Percentiles rank a stretch among this genome's conserved stretches.
These are phyloP conservation scores for Nemapogon koenigi DNA, from an alignment of 2,888 invertebrate genomes.

Conservation along the genomic window DNA sequence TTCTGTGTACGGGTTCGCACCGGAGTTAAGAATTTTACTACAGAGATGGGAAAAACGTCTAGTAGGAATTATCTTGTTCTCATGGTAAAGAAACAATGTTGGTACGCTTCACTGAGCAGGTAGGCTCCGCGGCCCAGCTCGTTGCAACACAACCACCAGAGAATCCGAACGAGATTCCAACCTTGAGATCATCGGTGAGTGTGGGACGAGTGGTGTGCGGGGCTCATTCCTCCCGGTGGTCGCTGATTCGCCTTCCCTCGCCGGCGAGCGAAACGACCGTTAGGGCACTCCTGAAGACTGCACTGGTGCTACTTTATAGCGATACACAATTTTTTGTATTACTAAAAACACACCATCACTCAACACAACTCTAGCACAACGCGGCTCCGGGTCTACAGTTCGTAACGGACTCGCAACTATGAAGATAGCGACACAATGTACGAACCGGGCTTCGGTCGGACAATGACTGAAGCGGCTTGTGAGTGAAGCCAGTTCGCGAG, in stretches of 20 bases:
- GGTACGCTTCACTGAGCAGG: slow-evolving; percentile 4
- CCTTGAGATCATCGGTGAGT: slow-evolving; percentile 65
- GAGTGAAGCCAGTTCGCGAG: slow-evolving; percentile 26
- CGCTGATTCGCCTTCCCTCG: slow-evolving; percentile 53
- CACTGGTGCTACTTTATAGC: slow-evolving; percentile 52
- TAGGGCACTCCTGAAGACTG: slow-evolving; percentile 48
- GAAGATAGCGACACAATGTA: slow-evolving; percentile 49
- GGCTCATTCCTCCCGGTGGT: slow-evolving; percentile 62
- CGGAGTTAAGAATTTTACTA: slow-evolving; percentile 5
- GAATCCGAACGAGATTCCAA: slow-evolving; percentile 32
- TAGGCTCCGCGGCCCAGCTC: slow-evolving; percentile 15
- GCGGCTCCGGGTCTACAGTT: slow-evolving; percentile 34
- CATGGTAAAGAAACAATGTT: slow-evolving; percentile 6
- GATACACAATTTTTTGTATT: slow-evolving; percentile 57
- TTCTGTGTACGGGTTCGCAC: slow-evolving; percentile 6
- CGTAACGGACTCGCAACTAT: slow-evolving; percentile 49
- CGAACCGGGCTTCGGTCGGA: slow-evolving; percentile 55
- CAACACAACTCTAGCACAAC: slow-evolving; percentile 54
- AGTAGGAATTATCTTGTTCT: slow-evolving; percentile 8
- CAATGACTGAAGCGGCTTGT: slow-evolving; percentile 47
- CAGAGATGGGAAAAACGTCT: slow-evolving; percentile 3
- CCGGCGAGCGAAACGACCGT: slow-evolving; percentile 55
- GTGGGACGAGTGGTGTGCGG: slow-evolving; percentile 52
- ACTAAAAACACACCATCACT: slow-evolving; percentile 61
- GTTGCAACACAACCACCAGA: slow-evolving; percentile 10